Conservation (phyloP, 2,797 vertebrate species). For the Malurus splendens region DNA sequence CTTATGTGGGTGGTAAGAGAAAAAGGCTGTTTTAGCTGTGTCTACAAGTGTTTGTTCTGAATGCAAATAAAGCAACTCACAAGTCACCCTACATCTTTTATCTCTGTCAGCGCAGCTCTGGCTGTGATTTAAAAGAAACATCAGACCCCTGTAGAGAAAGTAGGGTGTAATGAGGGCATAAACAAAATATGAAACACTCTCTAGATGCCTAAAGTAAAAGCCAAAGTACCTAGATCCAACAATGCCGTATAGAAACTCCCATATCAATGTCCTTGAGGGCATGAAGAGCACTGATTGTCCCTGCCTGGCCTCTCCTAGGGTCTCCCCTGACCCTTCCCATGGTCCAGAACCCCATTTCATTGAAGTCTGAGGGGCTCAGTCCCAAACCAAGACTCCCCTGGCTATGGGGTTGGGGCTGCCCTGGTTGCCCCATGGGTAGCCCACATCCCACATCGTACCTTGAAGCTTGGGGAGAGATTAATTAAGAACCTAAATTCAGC, state of each 20-base stretch:
- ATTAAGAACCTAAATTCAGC: neutral
- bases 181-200: neutral
- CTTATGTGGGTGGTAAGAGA: neutral
- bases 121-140: neutral
- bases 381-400: neutral
- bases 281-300: neutral
- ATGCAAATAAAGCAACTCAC: neutral
- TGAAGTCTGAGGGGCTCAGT: neutral
- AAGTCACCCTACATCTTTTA: neutral
- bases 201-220: neutral
- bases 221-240: neutral
- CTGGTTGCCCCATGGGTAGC: neutral
- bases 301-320: neutral
- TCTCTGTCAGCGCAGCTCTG: neutral
- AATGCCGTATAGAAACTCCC: neutral
- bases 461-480: neutral
- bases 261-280: neutral
- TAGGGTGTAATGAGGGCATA: neutral
- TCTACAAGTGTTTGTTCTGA: neutral
- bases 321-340: neutral
- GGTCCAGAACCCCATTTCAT: neutral
- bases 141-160: neutral
- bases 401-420: rapidly evolving
- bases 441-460: rapidly evolving
- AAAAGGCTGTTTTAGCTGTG: neutral